These are phyloP conservation scores for Unio pictorum DNA, from an alignment of 2,888 invertebrate species.

Conservation along the genomic window DNA sequence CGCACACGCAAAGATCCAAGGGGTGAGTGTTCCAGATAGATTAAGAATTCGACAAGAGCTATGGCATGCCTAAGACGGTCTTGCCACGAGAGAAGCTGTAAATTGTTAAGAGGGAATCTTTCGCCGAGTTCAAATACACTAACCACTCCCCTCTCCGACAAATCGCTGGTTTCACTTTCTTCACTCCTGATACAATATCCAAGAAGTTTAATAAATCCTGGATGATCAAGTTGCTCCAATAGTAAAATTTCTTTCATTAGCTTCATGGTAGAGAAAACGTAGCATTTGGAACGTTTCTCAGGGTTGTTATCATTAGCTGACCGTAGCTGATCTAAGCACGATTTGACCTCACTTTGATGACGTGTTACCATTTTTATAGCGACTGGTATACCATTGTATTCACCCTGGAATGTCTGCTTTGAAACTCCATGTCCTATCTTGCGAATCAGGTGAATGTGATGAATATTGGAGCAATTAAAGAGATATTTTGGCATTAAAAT, in stretches of 20 bases:
- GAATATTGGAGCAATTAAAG: conserved; percentile 62
- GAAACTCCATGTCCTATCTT: conserved; percentile 67
- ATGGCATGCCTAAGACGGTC: conserved; percentile 50
- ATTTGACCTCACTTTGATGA: conserved; percentile 61
- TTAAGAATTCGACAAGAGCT: conserved; percentile 58
- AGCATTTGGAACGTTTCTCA: conserved; percentile 48
- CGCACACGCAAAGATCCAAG: conserved; percentile 64
- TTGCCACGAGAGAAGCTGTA: conserved; percentile 55
- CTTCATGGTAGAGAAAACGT: conserved; percentile 62
- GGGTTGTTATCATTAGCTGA: conserved; percentile 13
- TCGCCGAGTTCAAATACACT: conserved; percentile 63
- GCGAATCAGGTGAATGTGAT: conserved; percentile 50
- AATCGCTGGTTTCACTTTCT: conserved; percentile 63
- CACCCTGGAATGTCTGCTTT: conserved; percentile 64
- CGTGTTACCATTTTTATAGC: conserved; percentile 69
- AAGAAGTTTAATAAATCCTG: conserved; percentile 58
- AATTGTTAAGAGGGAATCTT: conserved; percentile 50
- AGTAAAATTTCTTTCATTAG: conserved; percentile 69
- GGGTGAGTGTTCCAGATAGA: conserved; percentile 63
- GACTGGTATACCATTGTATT: conserved; percentile 48
- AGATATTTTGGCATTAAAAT: conserved; percentile 18
- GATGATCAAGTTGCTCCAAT: conserved; percentile 61
- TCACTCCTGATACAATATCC: conserved; percentile 68
- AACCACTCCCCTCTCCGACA: conserved; percentile 63
- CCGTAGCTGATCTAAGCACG: conserved; percentile 50